Evolutionary conservation across 2,113 vertebrate genomes (phyloP), one percentile per base, ranked within the genome.

Genomic region (Fukomys damarensis): DNA sequence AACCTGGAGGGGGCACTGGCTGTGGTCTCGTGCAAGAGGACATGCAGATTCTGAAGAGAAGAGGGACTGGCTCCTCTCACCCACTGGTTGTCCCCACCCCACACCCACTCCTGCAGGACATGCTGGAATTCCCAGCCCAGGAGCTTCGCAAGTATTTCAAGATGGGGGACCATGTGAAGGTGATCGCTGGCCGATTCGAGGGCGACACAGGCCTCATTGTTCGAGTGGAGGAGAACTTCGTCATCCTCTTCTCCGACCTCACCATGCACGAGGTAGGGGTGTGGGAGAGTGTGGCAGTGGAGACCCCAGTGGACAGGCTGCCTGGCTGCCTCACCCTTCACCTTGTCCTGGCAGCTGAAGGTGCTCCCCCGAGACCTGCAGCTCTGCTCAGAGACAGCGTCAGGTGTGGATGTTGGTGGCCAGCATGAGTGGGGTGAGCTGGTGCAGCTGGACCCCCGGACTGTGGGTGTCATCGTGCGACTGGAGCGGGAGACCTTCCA

Each of bases 341-440:
- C 52, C 7, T 0, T 80, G 30, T 81, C 49, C 32, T 8, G 19
- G 2, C 97, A 99, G 99, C 97, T 99, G 96, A 99, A 99, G 93
- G 99, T 99, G 17, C 97, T 99, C 2, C 99, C 99, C 0, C 98
- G 99, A 90, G 99, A 99, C 93, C 98, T 99, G 89, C 99, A 99
- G 98, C 99, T 99, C 63, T 99, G 99, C 98, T 99, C 99, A 0
- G 99, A 99, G 98, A 99, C 99, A 0, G 99, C 99, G 0, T 99
- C 99, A 0, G 99, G 99, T 0, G 99, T 99, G 10, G 99, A 99
- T 0, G 99, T 99, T 0, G 99, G 99, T 0, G 99, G 99, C 0
- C 99, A 99, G 96, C 99, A 99, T 0, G 99, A 99, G 97, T 99
- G 99, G 99, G 99, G 99, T 0, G 99, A 99, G 95, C 98, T 99